A percentile compares a stretch with the other conserved stretches of the same genome.
Conservation (phyloP, 2,113 vertebrate species). For the Turnix velox region DNA sequence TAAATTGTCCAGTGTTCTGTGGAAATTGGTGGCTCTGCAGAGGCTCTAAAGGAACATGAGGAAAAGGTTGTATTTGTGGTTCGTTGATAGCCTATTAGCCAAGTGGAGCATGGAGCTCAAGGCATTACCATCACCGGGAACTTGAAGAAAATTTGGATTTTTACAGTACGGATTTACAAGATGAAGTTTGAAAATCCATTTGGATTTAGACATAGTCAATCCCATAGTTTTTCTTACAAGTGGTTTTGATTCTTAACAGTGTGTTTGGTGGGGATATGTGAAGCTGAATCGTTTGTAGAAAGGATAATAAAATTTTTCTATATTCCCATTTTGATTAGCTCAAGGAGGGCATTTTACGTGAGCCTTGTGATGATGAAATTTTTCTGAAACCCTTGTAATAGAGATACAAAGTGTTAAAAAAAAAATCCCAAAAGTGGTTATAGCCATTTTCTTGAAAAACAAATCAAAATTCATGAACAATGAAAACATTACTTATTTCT, state of each 20-base stretch:
- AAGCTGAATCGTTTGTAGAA: neutral
- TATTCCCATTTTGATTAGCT: neutral
- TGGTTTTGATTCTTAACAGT: neutral
- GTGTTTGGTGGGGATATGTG: neutral
- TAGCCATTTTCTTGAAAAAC: neutral
- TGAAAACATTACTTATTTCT: neutral
- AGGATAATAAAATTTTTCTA: neutral
- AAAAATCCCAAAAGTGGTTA: neutral
- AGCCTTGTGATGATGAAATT: neutral
- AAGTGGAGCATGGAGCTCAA: neutral
- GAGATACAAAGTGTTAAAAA: neutral
- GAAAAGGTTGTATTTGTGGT: neutral
- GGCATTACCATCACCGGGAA: neutral
- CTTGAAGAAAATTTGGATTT: neutral
- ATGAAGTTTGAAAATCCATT: neutral
- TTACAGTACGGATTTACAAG: neutral
- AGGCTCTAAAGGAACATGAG: neutral
- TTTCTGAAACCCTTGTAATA: neutral
- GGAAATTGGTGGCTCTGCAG: neutral
- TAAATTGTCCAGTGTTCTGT: neutral
- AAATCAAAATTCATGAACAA: neutral
- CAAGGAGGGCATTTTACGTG: neutral
- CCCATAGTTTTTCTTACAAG: neutral
- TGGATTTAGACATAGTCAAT: neutral
- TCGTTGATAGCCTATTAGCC: neutral